Conservation (phyloP, 1,140 invertebrate species). For the Tetranychus cinnabarinus region DNA sequence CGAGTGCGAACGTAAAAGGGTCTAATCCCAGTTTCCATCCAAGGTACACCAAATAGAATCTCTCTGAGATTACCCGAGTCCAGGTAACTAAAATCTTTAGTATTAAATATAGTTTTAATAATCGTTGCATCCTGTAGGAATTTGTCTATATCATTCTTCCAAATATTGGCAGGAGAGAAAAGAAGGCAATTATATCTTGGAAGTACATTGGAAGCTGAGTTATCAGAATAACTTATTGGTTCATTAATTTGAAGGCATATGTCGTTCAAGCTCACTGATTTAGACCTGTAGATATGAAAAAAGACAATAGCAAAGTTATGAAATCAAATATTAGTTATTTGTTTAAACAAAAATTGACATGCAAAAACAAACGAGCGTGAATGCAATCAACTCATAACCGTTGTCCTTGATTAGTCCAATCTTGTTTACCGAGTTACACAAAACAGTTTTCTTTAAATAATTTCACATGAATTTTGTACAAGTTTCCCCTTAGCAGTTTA, state of each 20-base stretch:
- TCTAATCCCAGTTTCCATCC: slow-evolving; percentile 68
- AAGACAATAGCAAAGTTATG: background rate
- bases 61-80: slow-evolving; percentile 28
- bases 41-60: slow-evolving; percentile 69
- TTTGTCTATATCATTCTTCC: slow-evolving; percentile 42
- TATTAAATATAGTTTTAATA: slow-evolving; percentile 31
- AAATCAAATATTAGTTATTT: background rate
- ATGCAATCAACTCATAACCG: too few species aligned
- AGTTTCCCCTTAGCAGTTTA: too few species aligned
- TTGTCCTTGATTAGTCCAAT: too few species aligned
- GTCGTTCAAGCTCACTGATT: slow-evolving; percentile 36
- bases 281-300: background rate
- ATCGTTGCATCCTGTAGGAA: slow-evolving; percentile 27
- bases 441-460: too few species aligned
- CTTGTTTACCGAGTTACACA: too few species aligned
- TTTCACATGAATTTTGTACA: too few species aligned
- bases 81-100: slow-evolving; percentile 8
- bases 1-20: slow-evolving; percentile 52
- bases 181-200: slow-evolving; percentile 76
- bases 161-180: slow-evolving; percentile 79
- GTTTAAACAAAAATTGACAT: too few species aligned
- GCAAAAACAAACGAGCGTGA: too few species aligned
- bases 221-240: slow-evolving; percentile 9
- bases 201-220: slow-evolving; percentile 25
- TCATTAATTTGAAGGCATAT: slow-evolving; percentile 65